Base-by-base conservation (phyloP, 2,113 vertebrate species). In the Ctenodactylus gundi region DNA sequence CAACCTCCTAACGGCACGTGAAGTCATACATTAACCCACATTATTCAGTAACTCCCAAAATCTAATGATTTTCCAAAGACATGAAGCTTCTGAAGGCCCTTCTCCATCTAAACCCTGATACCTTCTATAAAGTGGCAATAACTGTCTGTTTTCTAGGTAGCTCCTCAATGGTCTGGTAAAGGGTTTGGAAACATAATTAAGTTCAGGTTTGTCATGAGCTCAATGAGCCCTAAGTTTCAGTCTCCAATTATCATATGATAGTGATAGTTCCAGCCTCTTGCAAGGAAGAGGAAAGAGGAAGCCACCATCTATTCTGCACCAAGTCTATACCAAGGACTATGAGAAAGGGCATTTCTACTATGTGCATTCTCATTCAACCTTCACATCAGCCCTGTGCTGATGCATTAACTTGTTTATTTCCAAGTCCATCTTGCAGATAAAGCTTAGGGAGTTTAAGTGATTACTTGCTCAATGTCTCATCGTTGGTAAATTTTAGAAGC, bases 331-430 rank as follows among this genome's bases (percentile, higher is more conserved):
- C 15, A 4, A n/a, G 23, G 17, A 10, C 65, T 31, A 4, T 34
- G 9, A 20, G 49, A 27, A 85, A 34, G 20, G n/a, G 27, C 29
- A 7, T 29, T 27, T 49, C 27, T 75, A 25, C 4, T 14, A 0
- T 2, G 11, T 41, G 7, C 20, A n/a, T 51, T 39, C 78, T 15
- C 25, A 46, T 57, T 13, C n/a, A 46, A 34, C 21, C 41, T 51
- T 62, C 39, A 34, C 36, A 9, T 23, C 10, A 41, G 25, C 41
- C 68, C 41, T 0, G 0, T 25, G 57, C n/a, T 0, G 10, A 4
- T 12, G 1, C 31, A 31, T 29, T 49, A 51, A 46, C 39, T 46
- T 46, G 6, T 23, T 1, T 17, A 29, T 58, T 86, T 46, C 64
- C 83, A 14, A 23, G 36, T 77, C 85, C 39, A 18, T 80, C 91